Base-by-base conservation (phyloP, 1,140 invertebrate species). In the Acromyrmex heyeri region DNA sequence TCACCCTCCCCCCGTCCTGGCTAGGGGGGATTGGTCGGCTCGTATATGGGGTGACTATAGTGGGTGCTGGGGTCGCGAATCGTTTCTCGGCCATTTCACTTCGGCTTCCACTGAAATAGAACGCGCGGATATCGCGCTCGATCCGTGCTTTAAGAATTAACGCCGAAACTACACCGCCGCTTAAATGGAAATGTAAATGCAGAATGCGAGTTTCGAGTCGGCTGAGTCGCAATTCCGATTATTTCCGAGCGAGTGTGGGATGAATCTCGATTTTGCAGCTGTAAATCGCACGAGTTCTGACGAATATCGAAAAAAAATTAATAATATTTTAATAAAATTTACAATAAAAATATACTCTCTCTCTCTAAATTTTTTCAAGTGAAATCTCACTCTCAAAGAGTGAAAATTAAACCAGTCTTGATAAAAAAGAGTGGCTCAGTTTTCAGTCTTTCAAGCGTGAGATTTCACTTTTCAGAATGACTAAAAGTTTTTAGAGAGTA, bases 51-150 rank as follows among this genome's bases (percentile, higher is more conserved):
- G 59, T 76, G 55, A 69, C 44, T 62, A 67, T 75, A 73, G 85
- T 85, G 57, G 79, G 86, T 85, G 86, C 78, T 67, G 86, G 88
- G 88, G 88, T 90, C 86, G 89, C 86, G 86, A 90, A 90, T 90
- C 88, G 89, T 88, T 90, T 72, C 86, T 90, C 89, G 86, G 79
- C 81, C 89, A 72, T 87, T 90, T 87, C 82, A 82, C 64, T 86
- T 90, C 88, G 69, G 61, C 86, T 69, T 81, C 81, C 88, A 59
- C 79, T 77, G 81, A 90, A 87, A 90, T 90, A 90, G 89, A 90
- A 90, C 89, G 86, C 89, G 82, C 82, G 82, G 77, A 86, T 86
- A 86, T 90, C 88, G 61, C 75, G 64, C 82, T 73, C 88, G 77
- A 90, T 86, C 67, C 64, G 64, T 62, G 48, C 75, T 90, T 90